Percentiles rank a stretch among this genome's conserved stretches.
phyloP scores from a whole-genome alignment of 1,140 invertebrate genomes.

The Drosophila sp. region DNA sequence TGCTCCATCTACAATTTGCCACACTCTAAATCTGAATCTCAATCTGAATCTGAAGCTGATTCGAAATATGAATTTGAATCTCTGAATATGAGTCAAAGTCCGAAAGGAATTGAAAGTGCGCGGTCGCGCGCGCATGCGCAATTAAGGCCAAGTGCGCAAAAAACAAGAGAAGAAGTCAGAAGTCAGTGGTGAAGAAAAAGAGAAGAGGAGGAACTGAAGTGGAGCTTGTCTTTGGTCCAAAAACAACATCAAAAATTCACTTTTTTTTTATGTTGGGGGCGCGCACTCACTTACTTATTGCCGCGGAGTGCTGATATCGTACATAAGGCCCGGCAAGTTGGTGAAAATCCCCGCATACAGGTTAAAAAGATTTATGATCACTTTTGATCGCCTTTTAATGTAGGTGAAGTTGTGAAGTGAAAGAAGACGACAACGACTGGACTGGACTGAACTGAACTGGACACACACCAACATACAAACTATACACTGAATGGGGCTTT shows the following conservation, averaged over 20 bases:
- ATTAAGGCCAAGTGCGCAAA: conserved; percentile 77
- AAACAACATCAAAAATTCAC: conserved; percentile 57
- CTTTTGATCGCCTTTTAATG: conserved; percentile 57
- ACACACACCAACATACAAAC: too few relatives aligned
- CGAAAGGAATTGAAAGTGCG: conserved; percentile 75
- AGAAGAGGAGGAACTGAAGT: conserved; percentile 46
- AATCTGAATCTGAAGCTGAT: conserved; percentile 32
- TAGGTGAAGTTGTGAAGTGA: conserved; percentile 26
- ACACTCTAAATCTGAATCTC: conserved; percentile 46
- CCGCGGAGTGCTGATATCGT: background rate
- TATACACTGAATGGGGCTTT: background rate
- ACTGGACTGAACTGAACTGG: background rate
- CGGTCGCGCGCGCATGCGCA: conserved; percentile 71
- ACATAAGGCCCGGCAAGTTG: conserved; percentile 34
- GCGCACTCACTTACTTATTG: background rate
- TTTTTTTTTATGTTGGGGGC: conserved; percentile 38
- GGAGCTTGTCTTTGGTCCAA: conserved; percentile 27
- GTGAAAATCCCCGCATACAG: conserved; percentile 70
- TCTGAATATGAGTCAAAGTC: conserved; percentile 13
- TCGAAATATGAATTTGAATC: conserved; percentile 31
- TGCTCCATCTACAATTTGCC: conserved; percentile 52
- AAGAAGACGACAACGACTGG: conserved; percentile 12
- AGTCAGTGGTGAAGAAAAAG: conserved; percentile 20
- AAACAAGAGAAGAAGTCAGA: conserved; percentile 40
- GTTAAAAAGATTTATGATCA: conserved; percentile 76